Base-by-base conservation (phyloP, 2,888 invertebrate genomes). In the Luperina testacea region DNA sequence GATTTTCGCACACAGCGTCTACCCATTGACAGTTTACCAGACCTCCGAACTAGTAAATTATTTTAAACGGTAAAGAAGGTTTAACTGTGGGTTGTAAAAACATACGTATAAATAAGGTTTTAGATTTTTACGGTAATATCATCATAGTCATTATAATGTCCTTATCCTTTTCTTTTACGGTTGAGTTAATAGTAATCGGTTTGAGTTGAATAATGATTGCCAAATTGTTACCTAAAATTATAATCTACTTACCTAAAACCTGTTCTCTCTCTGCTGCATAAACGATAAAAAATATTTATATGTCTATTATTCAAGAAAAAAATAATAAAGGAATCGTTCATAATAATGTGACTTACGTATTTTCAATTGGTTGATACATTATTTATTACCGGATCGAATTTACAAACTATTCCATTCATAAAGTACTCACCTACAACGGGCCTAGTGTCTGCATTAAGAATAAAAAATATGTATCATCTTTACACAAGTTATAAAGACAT, bases 391-490 rank as follows among this genome's bases (percentile, higher is more conserved):
- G 32, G 17, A 15, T 53, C 27, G 20, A 42, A 53, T 74, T 57
- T 70, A 53, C 20, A 27, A 70, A 45, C 7, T 51, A 68, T 38
- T 48, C 8, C 59, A 45, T 48, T 32, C 45, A 7, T 57, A 7
- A 75, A 20, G 20, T 45, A 61, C 79, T 79, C 13, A 79, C 80
- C 61, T 57, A 48, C 4, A 51, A 17, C 0, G 3, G 15, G 38
- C 13, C 24, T 57, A 42, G 11, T 17, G 48, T 24, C 64, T 71
- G 78, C 59, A 32, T 78, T 42, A 51, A 77, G n/a, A 53, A 5
- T 24, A 27, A 59, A 51, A 59, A 57, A 48, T 11, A 67, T 48
- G 17, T 24, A 48, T 61, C 13, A 71, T 20, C 13, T 13, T 67
- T 38, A 48, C 27, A 38, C 5, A 69, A 42, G 48, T 11, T 51